These are phyloP conservation scores for Perca flavescens DNA, from an alignment of 2,113 vertebrate genomes.

Conservation along the genomic window DNA sequence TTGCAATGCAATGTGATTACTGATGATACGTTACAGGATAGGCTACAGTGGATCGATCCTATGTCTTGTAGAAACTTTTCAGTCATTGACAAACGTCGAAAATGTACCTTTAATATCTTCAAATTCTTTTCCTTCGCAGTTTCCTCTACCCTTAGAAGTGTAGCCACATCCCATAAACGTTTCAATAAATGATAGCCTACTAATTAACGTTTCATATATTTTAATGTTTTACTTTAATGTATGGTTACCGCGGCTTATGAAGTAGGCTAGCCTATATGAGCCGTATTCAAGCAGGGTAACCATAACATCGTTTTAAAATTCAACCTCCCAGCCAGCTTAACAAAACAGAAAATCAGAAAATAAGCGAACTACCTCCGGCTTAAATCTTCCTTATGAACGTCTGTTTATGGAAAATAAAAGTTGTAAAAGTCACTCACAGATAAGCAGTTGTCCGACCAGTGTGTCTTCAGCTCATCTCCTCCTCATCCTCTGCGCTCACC, in stretches of 20 bases:
- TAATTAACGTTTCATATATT: no score
- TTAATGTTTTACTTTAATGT: no score
- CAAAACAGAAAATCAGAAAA: neutral
- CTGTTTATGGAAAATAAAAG: no score
- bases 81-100: neutral
- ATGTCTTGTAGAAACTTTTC: neutral
- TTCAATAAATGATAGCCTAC: no score
- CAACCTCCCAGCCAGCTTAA: neutral
- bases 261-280: no score
- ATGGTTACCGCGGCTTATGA: no score
- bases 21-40: neutral
- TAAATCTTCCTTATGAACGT: neutral
- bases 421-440: constrained; percentile 54
- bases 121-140: no score
- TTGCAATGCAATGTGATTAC: no score
- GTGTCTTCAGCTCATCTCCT: constrained; percentile 53
- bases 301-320: neutral
- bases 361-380: no score
- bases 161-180: no score
- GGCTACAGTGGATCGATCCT: neutral
- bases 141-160: neutral
- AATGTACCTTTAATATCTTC: neutral
- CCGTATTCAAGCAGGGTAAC: no score
- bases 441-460: constrained; percentile 32
- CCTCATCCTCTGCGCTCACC: constrained; percentile 46